A percentile compares a stretch with the other conserved stretches of the same genome.
These are phyloP conservation scores for Sminthurides bifidus DNA, from an alignment of 1,140 invertebrate species.

Conservation along the genomic window DNA sequence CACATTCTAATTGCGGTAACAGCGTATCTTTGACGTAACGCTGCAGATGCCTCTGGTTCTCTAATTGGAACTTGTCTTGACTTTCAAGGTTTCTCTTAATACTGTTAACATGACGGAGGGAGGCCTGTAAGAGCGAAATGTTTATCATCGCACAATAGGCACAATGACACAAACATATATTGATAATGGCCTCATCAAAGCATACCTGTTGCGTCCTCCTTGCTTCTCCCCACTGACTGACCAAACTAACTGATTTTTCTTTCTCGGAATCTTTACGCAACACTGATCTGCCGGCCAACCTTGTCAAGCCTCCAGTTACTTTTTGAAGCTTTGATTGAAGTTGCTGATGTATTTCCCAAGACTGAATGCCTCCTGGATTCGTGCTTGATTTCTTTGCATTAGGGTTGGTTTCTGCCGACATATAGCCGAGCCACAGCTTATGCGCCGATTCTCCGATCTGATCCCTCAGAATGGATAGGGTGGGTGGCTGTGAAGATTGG, in stretches of 20 bases:
- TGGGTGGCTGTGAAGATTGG: slow-evolving; percentile 52
- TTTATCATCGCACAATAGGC: too few relatives aligned
- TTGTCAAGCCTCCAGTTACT: slow-evolving; percentile 79
- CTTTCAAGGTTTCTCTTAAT: slow-evolving; percentile 25
- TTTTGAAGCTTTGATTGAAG: slow-evolving; percentile 68
- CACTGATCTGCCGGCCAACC: slow-evolving; percentile 37
- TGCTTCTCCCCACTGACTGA: slow-evolving; percentile 24
- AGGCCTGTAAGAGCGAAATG: slow-evolving; percentile 9
- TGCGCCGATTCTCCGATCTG: slow-evolving; percentile 73
- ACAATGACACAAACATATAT: too few relatives aligned
- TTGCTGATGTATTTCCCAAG: slow-evolving; percentile 53
- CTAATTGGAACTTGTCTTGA: slow-evolving; percentile 25
- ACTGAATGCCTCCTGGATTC: slow-evolving; percentile 36
- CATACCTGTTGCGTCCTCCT: slow-evolving; percentile 16
- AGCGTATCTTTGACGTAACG: slow-evolving; percentile 29
- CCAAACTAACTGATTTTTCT: slow-evolving; percentile 25
- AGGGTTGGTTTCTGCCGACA: slow-evolving; percentile 40
- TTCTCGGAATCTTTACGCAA: slow-evolving; percentile 29
- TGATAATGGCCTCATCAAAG: neutral
- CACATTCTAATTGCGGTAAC: slow-evolving; percentile 53
- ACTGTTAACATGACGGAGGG: slow-evolving; percentile 11
- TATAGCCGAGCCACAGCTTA: slow-evolving; percentile 79
- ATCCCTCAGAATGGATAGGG: slow-evolving; percentile 62
- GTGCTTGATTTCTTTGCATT: slow-evolving; percentile 21
- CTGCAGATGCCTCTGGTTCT: slow-evolving; percentile 25